Evolutionary conservation across 2,888 invertebrate genomes (phyloP).

Genomic region (Cosmorhoe ocellata): DNA sequence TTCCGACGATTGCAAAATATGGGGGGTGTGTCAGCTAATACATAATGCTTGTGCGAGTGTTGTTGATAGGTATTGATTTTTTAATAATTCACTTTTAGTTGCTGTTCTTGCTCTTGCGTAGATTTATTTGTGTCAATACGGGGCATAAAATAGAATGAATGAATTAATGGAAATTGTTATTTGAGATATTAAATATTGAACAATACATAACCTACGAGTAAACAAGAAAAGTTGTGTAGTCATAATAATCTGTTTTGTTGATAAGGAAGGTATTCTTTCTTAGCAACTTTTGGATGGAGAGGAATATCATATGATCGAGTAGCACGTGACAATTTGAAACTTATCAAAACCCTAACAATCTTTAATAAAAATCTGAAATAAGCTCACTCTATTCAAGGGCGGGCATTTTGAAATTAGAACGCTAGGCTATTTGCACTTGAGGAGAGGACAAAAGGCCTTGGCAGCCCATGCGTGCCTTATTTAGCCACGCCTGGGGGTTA

Average conservation of each 20-base stretch:
- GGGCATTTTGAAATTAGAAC: slow-evolving; percentile 71
- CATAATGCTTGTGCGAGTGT: slow-evolving; percentile 16
- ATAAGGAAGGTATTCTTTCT: no score
- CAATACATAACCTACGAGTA: no score
- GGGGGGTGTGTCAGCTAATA: slow-evolving; percentile 18
- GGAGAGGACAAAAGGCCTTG: slow-evolving; percentile 57
- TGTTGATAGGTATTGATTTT: slow-evolving; percentile 17
- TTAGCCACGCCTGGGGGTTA: slow-evolving; percentile 39
- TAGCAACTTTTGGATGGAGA: no score
- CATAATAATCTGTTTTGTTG: no score
- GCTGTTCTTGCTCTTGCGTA: no score
- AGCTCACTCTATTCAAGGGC: slow-evolving; percentile 51
- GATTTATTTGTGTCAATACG: no score
- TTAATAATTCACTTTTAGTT: slow-evolving; percentile 7
- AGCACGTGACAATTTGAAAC: no score
- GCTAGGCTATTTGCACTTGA: slow-evolving; percentile 75
- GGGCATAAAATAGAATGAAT: no score
- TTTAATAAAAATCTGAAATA: slow-evolving; percentile 48
- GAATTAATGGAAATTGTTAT: no score
- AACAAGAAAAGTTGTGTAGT: no score
- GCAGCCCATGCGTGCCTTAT: slow-evolving; percentile 56
- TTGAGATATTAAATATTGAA: no score
- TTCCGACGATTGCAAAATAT: slow-evolving; percentile 5
- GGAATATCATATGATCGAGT: no score
- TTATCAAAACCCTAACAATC: slow-evolving; percentile 26